Evolutionary conservation across 1,140 invertebrate genomes (phyloP).

Genomic region (Brachionus angularis): DNA sequence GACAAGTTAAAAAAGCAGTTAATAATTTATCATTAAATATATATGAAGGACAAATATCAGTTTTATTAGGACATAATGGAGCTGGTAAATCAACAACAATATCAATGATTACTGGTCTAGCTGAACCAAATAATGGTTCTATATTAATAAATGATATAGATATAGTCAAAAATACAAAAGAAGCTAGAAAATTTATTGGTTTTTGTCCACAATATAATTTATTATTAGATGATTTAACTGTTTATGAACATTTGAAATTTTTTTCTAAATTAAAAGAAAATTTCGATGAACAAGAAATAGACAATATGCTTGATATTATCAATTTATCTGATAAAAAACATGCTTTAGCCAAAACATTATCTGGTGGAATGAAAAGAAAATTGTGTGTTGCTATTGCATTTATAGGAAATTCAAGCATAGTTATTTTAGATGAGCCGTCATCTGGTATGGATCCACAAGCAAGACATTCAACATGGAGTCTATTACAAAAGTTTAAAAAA

Average conservation of each 20-base stretch:
- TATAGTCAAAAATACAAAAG: slow-evolving; percentile 59
- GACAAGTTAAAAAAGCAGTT: slow-evolving; percentile 49
- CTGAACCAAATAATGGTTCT: slow-evolving; percentile 67
- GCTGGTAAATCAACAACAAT: slow-evolving; percentile 64
- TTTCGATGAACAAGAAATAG: neutral
- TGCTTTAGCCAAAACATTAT: slow-evolving; percentile 66
- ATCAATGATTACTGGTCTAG: slow-evolving; percentile 72
- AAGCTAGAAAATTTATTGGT: slow-evolving; percentile 70
- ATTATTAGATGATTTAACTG: slow-evolving; percentile 81
- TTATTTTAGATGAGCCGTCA: slow-evolving; percentile 57
- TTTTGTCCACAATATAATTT: slow-evolving; percentile 93
- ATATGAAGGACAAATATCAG: slow-evolving; percentile 59
- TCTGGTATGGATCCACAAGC: slow-evolving; percentile 76
- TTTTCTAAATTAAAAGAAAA: slow-evolving; percentile 63
- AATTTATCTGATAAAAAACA: slow-evolving; percentile 25
- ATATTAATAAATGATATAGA: slow-evolving; percentile 68
- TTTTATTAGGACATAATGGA: slow-evolving; percentile 65
- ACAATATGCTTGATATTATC: slow-evolving; percentile 2
- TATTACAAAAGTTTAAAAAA: slow-evolving; percentile 63
- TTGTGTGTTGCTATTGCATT: slow-evolving; percentile 60
- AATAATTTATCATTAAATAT: slow-evolving; percentile 53
- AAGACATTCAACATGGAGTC: slow-evolving; percentile 75
- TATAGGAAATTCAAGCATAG: slow-evolving; percentile 59
- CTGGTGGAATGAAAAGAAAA: slow-evolving; percentile 61
- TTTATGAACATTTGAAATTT: slow-evolving; percentile 81